These are phyloP conservation scores for Plectrocnemia conspersa DNA, from an alignment of 1,140 invertebrate genomes.

Conservation along the genomic window DNA sequence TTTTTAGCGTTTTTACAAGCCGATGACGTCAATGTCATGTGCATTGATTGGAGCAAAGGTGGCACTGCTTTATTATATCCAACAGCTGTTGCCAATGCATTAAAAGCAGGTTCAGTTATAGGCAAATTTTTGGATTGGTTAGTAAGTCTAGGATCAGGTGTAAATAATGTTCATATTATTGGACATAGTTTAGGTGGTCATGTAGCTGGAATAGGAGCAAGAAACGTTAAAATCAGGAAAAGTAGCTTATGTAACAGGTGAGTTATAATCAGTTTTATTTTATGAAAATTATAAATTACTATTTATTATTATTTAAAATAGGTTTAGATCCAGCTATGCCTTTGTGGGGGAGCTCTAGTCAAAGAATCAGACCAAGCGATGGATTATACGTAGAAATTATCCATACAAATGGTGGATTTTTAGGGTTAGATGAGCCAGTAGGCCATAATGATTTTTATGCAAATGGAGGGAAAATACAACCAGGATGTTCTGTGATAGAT, in stretches of 20 bases:
- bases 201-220: constrained; percentile 1
- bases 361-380: constrained; percentile 44
- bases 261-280: not conserved
- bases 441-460: constrained; percentile 55
- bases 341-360: constrained; percentile 42
- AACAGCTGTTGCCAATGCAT: constrained; percentile 7
- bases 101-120: not conserved
- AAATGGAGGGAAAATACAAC: constrained; percentile 58
- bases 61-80: not conserved
- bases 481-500: constrained; percentile 54
- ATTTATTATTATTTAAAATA: constrained; percentile 26
- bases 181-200: constrained; percentile 14
- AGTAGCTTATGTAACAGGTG: constrained; percentile 9
- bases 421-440: constrained; percentile 43
- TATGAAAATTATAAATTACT: not conserved
- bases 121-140: constrained; percentile 13
- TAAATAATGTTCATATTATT: constrained; percentile 6
- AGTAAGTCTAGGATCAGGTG: not conserved
- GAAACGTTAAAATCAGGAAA: constrained; percentile 8
- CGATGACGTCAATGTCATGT: constrained; percentile 10
- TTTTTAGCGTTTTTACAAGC: constrained; percentile 11
- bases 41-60: constrained; percentile 8
- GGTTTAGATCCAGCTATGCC: constrained; percentile 64
- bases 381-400: constrained; percentile 57
- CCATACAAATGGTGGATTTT: constrained; percentile 52